Conservation (phyloP, 30 jellyfish, hydroid and myxozoan species). For the Cassiopea xamachana region DNA sequence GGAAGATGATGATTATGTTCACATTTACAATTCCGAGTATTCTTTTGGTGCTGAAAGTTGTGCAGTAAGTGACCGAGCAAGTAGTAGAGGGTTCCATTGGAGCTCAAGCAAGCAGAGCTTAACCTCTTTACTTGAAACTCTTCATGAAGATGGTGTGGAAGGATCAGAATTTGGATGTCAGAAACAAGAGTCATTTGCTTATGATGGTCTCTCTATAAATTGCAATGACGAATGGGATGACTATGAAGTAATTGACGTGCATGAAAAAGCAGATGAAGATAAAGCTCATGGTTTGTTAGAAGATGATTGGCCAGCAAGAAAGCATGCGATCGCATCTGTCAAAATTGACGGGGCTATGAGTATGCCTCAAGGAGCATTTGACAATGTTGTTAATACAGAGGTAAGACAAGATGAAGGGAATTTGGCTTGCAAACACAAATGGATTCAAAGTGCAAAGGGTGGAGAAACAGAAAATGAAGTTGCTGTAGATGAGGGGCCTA, state of each 20-base stretch:
- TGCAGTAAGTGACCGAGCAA: not conserved
- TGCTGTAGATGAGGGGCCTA: too few relatives aligned
- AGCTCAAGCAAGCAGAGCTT: constrained; percentile 21
- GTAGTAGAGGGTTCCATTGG: constrained; percentile 10
- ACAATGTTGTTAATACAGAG: too few relatives aligned
- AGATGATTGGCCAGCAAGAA: not conserved
- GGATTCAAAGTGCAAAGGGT: too few relatives aligned
- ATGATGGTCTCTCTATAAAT: not conserved
- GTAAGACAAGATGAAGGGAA: too few relatives aligned
- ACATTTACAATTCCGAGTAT: constrained; percentile 39
- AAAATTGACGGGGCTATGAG: too few relatives aligned
- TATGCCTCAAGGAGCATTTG: too few relatives aligned
- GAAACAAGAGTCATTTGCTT: not conserved
- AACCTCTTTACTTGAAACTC: constrained; percentile 48
- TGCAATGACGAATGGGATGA: not conserved
- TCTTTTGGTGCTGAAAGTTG: not conserved
- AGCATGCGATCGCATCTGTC: too few relatives aligned
- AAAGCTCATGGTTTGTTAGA: not conserved
- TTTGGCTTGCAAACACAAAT: too few relatives aligned
- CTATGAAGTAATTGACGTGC: not conserved
- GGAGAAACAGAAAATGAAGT: too few relatives aligned
- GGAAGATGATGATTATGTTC: constrained; percentile 26
- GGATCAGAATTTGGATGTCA: not conserved
- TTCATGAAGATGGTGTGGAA: constrained; percentile 3
- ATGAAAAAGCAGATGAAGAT: not conserved